Conservation (phyloP, 2,113 vertebrate genomes). For the Camelus dromedarius region DNA sequence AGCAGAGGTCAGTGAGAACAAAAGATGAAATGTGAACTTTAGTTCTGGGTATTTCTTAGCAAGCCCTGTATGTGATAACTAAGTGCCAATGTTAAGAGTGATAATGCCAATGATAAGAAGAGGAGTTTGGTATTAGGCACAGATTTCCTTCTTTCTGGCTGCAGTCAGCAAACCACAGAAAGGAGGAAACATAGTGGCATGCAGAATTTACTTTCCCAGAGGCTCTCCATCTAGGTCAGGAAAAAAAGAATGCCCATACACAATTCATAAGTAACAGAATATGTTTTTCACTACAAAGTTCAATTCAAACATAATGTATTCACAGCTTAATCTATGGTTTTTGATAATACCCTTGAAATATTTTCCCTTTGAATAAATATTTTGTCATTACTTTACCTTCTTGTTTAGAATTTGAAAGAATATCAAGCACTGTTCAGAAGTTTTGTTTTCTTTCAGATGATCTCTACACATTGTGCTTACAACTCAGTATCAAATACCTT, state of each 20-base stretch:
- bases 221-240: neutral
- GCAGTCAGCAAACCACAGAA: neutral
- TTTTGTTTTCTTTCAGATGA: constrained; percentile 16
- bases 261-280: constrained; percentile 35
- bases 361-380: constrained; percentile 45
- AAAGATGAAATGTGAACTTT: neutral
- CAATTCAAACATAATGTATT: neutral
- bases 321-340: constrained; percentile 22
- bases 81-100: neutral
- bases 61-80: neutral
- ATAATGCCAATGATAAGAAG: neutral
- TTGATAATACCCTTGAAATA: constrained; percentile 53
- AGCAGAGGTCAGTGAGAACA: neutral
- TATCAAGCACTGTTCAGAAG: neutral
- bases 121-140: neutral
- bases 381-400: constrained; percentile 39
- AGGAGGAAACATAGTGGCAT: neutral
- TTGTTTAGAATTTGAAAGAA: constrained; percentile 37
- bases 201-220: neutral
- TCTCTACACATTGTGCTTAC: constrained; percentile 45
- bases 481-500: constrained; percentile 27
- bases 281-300: neutral
- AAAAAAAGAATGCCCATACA: neutral
- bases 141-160: neutral
- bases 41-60: neutral